Conservation (phyloP, 2,797 vertebrate genomes). For the Parotocinclus haroldoi region DNA sequence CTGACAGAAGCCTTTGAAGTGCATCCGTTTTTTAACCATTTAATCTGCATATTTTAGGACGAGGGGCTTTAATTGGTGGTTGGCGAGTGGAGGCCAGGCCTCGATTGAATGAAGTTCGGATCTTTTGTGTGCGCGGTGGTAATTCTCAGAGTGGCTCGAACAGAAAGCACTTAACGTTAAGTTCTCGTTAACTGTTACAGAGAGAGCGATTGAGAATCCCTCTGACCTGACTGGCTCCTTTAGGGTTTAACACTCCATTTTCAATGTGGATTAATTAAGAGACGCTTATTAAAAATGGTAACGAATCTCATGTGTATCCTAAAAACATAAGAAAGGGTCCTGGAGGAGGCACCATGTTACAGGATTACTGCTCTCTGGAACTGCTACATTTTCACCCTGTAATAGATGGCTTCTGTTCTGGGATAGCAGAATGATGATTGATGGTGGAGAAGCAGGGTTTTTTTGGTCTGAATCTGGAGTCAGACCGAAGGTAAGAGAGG, state of each 20-base stretch:
- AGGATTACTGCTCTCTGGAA: constrained; percentile 61
- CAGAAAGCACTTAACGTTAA: constrained; percentile 52
- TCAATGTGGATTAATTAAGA: constrained; percentile 77
- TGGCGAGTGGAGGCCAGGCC: constrained; percentile 60
- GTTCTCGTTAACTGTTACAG: constrained; percentile 48
- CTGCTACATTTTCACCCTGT: constrained; percentile 63
- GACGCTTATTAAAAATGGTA: constrained; percentile 71
- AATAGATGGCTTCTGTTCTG: too few species aligned
- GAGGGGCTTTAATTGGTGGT: constrained; percentile 69
- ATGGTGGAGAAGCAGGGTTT: constrained; percentile 35
- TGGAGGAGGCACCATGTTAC: constrained; percentile 55
- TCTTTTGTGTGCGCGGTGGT: constrained; percentile 60
- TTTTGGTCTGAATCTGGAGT: constrained; percentile 30
- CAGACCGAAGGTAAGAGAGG: neutral
- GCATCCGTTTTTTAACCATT: constrained; percentile 65
- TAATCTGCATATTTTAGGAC: constrained; percentile 68
- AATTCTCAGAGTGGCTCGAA: constrained; percentile 52
- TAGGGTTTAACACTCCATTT: constrained; percentile 67
- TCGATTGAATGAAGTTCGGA: constrained; percentile 56
- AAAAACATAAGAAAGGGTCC: constrained; percentile 69
- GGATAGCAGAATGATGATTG: neutral
- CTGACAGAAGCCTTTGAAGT: constrained; percentile 65
- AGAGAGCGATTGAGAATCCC: constrained; percentile 32
- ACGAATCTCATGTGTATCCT: constrained; percentile 67
- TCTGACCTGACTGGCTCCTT: constrained; percentile 72